Base-by-base conservation (phyloP, 35 echinoderm and acorn worm species). In the Eucidaris tribuloides region DNA sequence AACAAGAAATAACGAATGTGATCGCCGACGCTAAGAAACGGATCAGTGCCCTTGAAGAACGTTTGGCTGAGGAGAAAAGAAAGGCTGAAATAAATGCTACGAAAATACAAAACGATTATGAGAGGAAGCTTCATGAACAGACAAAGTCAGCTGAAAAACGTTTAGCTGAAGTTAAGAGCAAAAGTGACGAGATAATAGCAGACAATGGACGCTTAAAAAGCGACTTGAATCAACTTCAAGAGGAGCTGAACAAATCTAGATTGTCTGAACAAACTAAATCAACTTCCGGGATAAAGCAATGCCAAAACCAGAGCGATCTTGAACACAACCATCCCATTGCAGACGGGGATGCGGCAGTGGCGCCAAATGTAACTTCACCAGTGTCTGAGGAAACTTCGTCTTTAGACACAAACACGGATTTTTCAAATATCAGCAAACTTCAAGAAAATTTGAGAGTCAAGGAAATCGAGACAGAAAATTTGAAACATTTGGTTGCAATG, bases 1-100 rank as follows among this genome's bases (percentile, higher is more conserved):
- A 97, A 60, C 36, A 85, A 49, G 94, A 97, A 83, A 92, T 97
- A 49, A 22, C 50, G 3, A 82, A 64, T 46, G 62, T 92, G 18
- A 86, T 89, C 14, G 62, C 71, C 18, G 85, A 96, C 81, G 92
- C 87, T 2, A 66, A 77, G 46, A 72, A 37, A 42, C 77, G 88
- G 85, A 79, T 96, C 17, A 43, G 58, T 38, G 68, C 74, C n/a
- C 19, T 91, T 2, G 56, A 83, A 49, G 41, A 77, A 1, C 37
- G 56, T 15, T 78, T 88, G 32, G 70, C 55, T 6, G 81, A 66
- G 19, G 85, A 88, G 46, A 82, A 89, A 45, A 88, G 81, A 45
- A 78, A 59, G 50, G 33, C 17, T 7, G 85, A 89, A 15, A 23
- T 48, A 4, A 42, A 52, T 13, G 44, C 37, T 37, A 58, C 14